phyloP scores from a whole-genome alignment of 1,140 invertebrate genomes.

The Berghia stephanieae region DNA sequence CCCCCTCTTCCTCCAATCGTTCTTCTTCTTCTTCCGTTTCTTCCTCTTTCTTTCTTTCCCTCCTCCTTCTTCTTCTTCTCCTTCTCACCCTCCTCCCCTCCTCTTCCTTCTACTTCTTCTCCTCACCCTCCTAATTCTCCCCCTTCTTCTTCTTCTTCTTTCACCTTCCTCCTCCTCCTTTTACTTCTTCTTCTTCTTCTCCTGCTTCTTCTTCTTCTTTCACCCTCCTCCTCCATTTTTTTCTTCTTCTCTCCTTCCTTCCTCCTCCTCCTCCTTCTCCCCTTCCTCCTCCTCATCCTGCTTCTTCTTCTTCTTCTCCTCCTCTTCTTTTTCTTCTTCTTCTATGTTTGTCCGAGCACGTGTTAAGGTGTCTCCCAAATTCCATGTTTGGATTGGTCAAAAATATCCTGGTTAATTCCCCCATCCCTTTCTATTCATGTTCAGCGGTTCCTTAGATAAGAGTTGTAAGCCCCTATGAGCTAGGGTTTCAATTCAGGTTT shows the following conservation, averaged over 20 bases:
- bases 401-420: too few relatives aligned
- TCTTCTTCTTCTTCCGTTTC: neutral
- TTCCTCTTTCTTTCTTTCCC: neutral
- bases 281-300: too few relatives aligned
- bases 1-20: neutral
- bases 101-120: neutral
- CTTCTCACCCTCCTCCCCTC: neutral
- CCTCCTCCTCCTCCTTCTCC: neutral
- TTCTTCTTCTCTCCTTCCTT: neutral
- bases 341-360: too few relatives aligned
- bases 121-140: too few relatives aligned
- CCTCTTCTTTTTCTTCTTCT: neutral
- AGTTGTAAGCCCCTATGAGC: too few relatives aligned
- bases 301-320: neutral
- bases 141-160: neutral
- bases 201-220: neutral
- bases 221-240: neutral
- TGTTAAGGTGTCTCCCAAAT: too few relatives aligned
- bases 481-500: too few relatives aligned
- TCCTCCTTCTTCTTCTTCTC: neutral
- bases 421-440: too few relatives aligned
- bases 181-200: neutral
- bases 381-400: too few relatives aligned
- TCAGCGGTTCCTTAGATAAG: too few relatives aligned
- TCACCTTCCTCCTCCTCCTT: neutral